phyloP scores from a whole-genome alignment of 2,113 vertebrate genomes.

The Atherinomorus stipes region DNA sequence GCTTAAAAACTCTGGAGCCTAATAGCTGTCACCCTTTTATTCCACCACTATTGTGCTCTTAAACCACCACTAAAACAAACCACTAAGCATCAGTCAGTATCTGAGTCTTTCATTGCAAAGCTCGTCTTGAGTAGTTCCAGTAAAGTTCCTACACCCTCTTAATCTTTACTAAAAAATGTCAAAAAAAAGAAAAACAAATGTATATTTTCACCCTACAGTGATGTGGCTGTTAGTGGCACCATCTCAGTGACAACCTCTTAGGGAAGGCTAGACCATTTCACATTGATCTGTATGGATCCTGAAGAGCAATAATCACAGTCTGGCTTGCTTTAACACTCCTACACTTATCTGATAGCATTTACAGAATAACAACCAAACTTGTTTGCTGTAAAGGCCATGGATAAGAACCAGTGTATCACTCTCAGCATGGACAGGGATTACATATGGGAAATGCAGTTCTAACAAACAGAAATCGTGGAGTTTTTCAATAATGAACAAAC shows the following conservation, averaged over 20 bases:
- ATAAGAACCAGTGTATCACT: conserved; percentile 7
- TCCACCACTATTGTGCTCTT: conserved; percentile 45
- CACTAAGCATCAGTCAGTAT: conserved; percentile 58
- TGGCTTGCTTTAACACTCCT: conserved; percentile 41
- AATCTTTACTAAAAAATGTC: conserved; percentile 26
- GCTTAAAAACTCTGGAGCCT: conserved; percentile 52
- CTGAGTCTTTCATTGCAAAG: conserved; percentile 43
- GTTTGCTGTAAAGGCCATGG: conserved; percentile 37
- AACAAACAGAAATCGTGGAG: not conserved
- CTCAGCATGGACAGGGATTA: not conserved
- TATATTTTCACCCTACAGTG: conserved; percentile 12
- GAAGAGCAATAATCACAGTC: conserved; percentile 48
- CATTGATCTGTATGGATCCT: conserved; percentile 41
- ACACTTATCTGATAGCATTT: conserved; percentile 54
- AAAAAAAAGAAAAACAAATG: not conserved
- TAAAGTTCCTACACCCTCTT: conserved; percentile 40
- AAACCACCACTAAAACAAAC: conserved; percentile 52
- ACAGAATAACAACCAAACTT: conserved; percentile 35
- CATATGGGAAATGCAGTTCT: conserved; percentile 5
- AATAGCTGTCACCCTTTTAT: conserved; percentile 54
- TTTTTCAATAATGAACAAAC: not conserved
- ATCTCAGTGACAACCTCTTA: conserved; percentile 7
- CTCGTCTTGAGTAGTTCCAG: conserved; percentile 13
- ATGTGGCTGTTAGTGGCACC: not conserved
- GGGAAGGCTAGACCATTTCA: not conserved